Conservation (phyloP, 2,797 vertebrate species). For the Sebastes itinus region DNA sequence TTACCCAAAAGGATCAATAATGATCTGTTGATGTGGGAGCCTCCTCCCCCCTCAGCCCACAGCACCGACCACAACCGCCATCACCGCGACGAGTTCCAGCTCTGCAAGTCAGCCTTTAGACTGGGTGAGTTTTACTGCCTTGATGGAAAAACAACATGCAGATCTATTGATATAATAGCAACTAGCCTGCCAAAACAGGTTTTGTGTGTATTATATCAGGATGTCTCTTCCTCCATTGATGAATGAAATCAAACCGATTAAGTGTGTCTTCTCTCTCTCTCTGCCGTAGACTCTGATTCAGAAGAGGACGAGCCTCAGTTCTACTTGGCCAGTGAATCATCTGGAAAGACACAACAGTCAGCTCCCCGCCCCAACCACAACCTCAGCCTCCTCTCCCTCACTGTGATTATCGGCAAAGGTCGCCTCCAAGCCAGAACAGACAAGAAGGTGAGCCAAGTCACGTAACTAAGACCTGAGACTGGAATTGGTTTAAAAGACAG, state of each 20-base stretch:
- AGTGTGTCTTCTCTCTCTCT: background rate
- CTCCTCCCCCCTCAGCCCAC: constrained; percentile 70
- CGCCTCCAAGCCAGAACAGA: constrained; percentile 89
- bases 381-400: constrained; percentile 85
- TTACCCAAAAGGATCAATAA: constrained; percentile 87
- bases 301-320: constrained; percentile 90
- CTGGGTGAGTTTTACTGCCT: constrained; percentile 80
- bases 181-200: background rate
- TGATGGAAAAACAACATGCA: constrained; percentile 9
- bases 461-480: background rate
- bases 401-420: constrained; percentile 87
- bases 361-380: constrained; percentile 74
- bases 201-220: constrained; percentile 19
- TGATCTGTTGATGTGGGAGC: constrained; percentile 95
- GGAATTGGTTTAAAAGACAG: background rate
- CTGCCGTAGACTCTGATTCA: constrained; percentile 88
- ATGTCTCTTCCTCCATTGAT: background rate
- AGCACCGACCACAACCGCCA: constrained; percentile 48
- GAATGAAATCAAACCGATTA: background rate
- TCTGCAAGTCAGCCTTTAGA: constrained; percentile 91
- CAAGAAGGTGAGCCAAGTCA: constrained; percentile 82
- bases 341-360: constrained; percentile 57
- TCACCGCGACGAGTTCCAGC: constrained; percentile 83
- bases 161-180: constrained; percentile 1
- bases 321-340: constrained; percentile 78